Base-by-base conservation (phyloP, 2,888 invertebrate species). In the Volucella bombylans region DNA sequence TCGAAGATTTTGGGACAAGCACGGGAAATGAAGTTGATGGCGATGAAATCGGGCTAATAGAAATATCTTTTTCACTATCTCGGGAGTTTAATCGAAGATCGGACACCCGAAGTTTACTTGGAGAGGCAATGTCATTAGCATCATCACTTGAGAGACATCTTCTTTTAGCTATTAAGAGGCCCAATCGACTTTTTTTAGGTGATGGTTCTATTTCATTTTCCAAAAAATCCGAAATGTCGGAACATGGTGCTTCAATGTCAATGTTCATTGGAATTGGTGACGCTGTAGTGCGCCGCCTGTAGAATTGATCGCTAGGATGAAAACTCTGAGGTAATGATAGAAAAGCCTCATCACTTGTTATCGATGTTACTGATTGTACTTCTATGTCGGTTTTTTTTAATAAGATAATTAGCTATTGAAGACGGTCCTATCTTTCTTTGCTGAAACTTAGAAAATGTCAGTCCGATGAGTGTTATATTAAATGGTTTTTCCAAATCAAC, bases 371-470 rank as follows among this genome's bases (percentile, higher is more conserved):
- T 6, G 96, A 95, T 90, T 96, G 96, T 65, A 96, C 96, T 88
- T 96, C 95, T 77, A 96, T 93, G 90, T 96, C 95, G 0, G 90
- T 89, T 80, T 92, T 92, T n/a, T 90, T 95, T 96, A 90, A 95
- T 94, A 65, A 96, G 92, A 89, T 95, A 96, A 81, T 95, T 95
- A 8, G 95, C 94, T 87, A 96, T 95, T 12, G 95, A 95, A 88
- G 95, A 94, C 86, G 94, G 93, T 1, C 95, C 95, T 3, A 93
- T 94, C 90, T 94, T 94, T 78, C 94, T 93, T 64, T 91, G 96
- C 88, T 95, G 94, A 89, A 96, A 96, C 90, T 96, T 96, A 1
- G 96, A 95, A 90, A 96, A 96, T 18, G 96, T 95, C 88, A 96
- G 92, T n/a, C 96, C 96, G 78, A 96, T 93, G 69, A 96, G 92